Conservation (phyloP, 2,113 vertebrate species). For the Pterocles orientalis region DNA sequence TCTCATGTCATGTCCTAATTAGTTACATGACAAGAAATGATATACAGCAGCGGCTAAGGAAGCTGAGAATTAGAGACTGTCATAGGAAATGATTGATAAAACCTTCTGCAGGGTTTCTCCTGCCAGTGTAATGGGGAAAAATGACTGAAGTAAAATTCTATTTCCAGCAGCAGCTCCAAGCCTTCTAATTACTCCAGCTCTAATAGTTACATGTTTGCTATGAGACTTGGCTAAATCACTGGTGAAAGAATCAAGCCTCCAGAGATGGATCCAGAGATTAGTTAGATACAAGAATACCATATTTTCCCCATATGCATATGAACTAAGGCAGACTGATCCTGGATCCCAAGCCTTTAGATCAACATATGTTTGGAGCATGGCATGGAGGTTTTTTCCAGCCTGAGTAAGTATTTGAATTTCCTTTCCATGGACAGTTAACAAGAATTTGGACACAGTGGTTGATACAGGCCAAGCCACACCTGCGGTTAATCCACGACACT, state of each 20-base stretch:
- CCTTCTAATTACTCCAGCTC: background rate
- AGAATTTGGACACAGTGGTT: background rate
- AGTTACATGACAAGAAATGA: slow-evolving; percentile 18
- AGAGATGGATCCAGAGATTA: background rate
- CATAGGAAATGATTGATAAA: slow-evolving; percentile 21
- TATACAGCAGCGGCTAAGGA: background rate
- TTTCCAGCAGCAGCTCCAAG: background rate
- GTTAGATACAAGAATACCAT: background rate
- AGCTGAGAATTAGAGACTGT: background rate
- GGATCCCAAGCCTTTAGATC: background rate
- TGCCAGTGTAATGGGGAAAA: background rate
- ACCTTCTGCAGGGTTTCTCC: background rate
- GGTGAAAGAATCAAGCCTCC: background rate
- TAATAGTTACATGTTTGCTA: background rate
- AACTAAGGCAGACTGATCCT: background rate
- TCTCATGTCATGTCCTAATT: background rate
- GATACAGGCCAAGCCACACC: background rate
- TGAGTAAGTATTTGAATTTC: background rate
- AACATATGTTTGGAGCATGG: background rate
- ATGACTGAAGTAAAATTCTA: background rate
- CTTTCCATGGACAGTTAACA: background rate
- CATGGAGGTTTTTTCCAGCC: background rate
- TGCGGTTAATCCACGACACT: background rate
- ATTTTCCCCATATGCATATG: background rate
- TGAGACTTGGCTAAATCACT: background rate